A percentile compares a stretch with the other conserved stretches of the same genome.
Conservation (phyloP, 2,888 invertebrate species). For the Sabatieria punctata region DNA sequence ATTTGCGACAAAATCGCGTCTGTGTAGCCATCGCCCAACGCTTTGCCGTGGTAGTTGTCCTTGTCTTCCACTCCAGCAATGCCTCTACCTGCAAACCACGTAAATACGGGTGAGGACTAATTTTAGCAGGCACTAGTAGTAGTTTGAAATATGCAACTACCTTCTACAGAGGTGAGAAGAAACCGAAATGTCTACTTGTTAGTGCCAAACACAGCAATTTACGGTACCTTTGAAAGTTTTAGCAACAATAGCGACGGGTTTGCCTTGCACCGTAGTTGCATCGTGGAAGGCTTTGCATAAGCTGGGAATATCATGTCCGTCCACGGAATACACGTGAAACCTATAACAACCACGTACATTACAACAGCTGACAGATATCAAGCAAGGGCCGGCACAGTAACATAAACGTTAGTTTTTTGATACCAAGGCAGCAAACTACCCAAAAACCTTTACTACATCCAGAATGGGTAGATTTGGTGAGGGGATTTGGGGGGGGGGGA, state of each 20-base stretch:
- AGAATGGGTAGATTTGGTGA: not conserved
- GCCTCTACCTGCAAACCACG: slow-evolving; percentile 13
- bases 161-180: no score
- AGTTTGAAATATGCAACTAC: slow-evolving; percentile 2
- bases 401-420: no score
- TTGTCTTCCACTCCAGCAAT: slow-evolving; percentile 63
- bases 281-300: slow-evolving; percentile 42
- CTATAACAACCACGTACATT: slow-evolving; percentile 3
- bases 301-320: slow-evolving; percentile 86
- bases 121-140: not conserved
- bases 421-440: no score
- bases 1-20: slow-evolving; percentile 41
- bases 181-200: no score
- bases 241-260: slow-evolving; percentile 79
- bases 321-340: slow-evolving; percentile 59
- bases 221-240: slow-evolving; percentile 75
- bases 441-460: not conserved
- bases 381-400: not conserved
- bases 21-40: slow-evolving; percentile 65
- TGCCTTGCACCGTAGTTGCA: slow-evolving; percentile 50
- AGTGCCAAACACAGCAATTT: slow-evolving; percentile 7
- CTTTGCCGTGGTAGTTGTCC: slow-evolving; percentile 96
- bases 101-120: not conserved
- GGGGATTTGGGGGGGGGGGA: not conserved
- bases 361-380: not conserved